These are phyloP conservation scores for Streblospio benedicti DNA, from an alignment of 1,140 invertebrate genomes.

Conservation along the genomic window DNA sequence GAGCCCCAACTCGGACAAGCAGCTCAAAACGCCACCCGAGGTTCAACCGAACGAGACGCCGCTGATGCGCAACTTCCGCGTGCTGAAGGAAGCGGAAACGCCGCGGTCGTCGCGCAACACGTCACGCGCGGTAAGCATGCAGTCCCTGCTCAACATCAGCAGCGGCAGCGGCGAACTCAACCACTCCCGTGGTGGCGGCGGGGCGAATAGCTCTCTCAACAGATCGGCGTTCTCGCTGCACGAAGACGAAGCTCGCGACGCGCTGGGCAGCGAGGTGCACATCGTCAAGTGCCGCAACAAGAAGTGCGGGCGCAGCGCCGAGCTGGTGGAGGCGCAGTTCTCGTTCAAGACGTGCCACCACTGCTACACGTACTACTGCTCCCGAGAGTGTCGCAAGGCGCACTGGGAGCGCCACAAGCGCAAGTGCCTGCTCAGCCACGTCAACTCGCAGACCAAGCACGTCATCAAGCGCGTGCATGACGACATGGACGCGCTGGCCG, in stretches of 20 bases:
- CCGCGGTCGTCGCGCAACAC: too few species aligned
- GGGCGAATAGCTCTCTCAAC: too few species aligned
- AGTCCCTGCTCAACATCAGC: too few species aligned
- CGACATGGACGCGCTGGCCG: slow-evolving; percentile 18
- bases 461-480: slow-evolving; percentile 64
- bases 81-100: too few species aligned
- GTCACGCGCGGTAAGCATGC: too few species aligned
- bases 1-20: too few species aligned
- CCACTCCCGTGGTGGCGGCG: too few species aligned
- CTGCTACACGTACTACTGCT: slow-evolving; percentile 68
- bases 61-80: too few species aligned
- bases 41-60: too few species aligned
- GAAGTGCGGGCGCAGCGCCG: slow-evolving; percentile 39
- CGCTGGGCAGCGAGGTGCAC: slow-evolving; percentile 51
- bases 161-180: too few species aligned
- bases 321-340: slow-evolving; percentile 40
- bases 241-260: slow-evolving; percentile 57
- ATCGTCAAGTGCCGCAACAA: slow-evolving; percentile 40
- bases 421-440: slow-evolving; percentile 79
- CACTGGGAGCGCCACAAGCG: slow-evolving; percentile 86
- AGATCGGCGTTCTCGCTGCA: too few species aligned
- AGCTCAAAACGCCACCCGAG: too few species aligned
- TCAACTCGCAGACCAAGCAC: slow-evolving; percentile 70
- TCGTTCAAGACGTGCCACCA: slow-evolving; percentile 84
- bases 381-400: slow-evolving; percentile 69